A percentile compares a stretch with the other conserved stretches of the same genome.
Conservation (phyloP, 1,140 invertebrate species). For the Trichonephila clavipes region DNA sequence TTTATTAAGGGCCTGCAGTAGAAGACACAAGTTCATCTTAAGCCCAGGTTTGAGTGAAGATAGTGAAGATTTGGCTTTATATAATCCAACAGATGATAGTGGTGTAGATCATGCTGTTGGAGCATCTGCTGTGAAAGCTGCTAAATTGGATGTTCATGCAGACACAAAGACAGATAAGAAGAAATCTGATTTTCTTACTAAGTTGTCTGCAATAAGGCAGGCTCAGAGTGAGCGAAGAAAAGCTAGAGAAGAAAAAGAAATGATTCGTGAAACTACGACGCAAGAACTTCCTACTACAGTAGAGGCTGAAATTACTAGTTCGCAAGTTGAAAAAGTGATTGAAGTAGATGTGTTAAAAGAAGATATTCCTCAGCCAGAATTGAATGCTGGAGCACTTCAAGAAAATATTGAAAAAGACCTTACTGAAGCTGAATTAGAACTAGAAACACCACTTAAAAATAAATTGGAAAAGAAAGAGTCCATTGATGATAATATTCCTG, state of each 20-base stretch:
- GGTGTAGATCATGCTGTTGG: background rate
- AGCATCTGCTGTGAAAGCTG: background rate
- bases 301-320: background rate
- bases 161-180: constrained; percentile 64
- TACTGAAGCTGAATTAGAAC: constrained; percentile 14
- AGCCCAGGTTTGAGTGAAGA: constrained; percentile 74
- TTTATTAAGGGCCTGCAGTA: constrained; percentile 85
- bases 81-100: constrained; percentile 7
- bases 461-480: background rate
- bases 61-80: constrained; percentile 54
- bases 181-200: constrained; percentile 68
- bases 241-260: constrained; percentile 74
- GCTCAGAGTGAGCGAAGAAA: constrained; percentile 73
- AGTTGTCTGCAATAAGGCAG: constrained; percentile 61
- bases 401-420: constrained; percentile 26
- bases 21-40: constrained; percentile 64
- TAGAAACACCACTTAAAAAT: background rate
- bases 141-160: background rate
- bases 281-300: constrained; percentile 7
- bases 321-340: background rate
- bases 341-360: background rate
- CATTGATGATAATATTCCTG: constrained; percentile 55
- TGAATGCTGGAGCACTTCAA: background rate
- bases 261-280: constrained; percentile 42
- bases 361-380: background rate